Base-by-base conservation (phyloP, 2,888 invertebrate genomes). In the Drosophila merina region DNA sequence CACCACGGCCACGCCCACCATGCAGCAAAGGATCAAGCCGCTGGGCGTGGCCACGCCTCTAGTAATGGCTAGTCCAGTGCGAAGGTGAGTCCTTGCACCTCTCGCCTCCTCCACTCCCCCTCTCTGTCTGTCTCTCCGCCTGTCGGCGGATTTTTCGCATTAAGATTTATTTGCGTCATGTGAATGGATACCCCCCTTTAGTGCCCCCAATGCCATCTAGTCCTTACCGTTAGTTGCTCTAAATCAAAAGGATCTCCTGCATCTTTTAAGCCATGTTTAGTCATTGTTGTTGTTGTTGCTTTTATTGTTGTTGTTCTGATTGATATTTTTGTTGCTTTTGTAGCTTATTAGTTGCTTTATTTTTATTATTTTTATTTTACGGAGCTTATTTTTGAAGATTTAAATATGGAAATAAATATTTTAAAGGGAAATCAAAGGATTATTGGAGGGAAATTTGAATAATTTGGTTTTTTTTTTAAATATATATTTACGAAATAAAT, bases 21-120 rank as follows among this genome's bases (percentile, higher is more conserved):
- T 96, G 95, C 97, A 97, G 92, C 97, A 97, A 92, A 93, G 97
- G 89, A 96, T 97, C 89, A 97, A 97, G 92, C 96, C 96, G 68
- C 93, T 97, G 64, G 97, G 97, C 55, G 96, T 97, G 79, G 96
- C 97, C 66, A 97, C 97, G 74, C 97, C 97, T 40, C 93, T 97
- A 59, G 96, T 97, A 7, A 94, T 97, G 93, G 96, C 95, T 93
- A 97, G 96, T 93, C 97, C 97, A 68, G 96, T 97, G 83, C 93
- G 97, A 93, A 96, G 97, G 97, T 97, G 94, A 92, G 92, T 89
- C 10, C 20, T 20, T 20, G 2, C 36, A 12, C 6, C 36, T 12
- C 0, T 36, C 36, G 6, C 36, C 45, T 14, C n/a, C 28, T 12
- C 26, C 26, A 8, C 33, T 20, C 49, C 14, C 49, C n/a, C n/a